These are phyloP conservation scores for Hemitrygon akajei DNA, from an alignment of 2,797 vertebrate genomes.

Conservation along the genomic window DNA sequence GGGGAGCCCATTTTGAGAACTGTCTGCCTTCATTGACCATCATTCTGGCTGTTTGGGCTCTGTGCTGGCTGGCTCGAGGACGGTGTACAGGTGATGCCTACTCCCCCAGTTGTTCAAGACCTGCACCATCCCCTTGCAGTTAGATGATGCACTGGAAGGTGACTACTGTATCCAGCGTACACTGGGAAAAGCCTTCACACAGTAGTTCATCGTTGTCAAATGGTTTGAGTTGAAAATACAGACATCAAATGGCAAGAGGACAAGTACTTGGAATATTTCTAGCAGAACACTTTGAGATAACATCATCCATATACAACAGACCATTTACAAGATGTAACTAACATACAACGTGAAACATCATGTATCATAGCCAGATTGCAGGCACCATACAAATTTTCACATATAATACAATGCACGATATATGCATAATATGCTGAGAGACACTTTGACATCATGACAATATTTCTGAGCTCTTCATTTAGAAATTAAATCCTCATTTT, in stretches of 20 bases:
- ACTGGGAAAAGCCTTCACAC: slow-evolving; percentile 78
- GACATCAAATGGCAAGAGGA: slow-evolving; percentile 73
- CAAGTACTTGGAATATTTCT: slow-evolving; percentile 88
- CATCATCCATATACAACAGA: not conserved
- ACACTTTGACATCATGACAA: not conserved
- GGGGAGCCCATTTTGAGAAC: slow-evolving; percentile 76
- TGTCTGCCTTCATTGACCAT: slow-evolving; percentile 80
- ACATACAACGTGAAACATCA: not conserved
- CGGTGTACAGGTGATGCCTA: slow-evolving; percentile 50
- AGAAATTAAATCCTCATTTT: not conserved
- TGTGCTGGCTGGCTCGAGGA: slow-evolving; percentile 41
- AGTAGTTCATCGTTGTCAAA: slow-evolving; percentile 89
- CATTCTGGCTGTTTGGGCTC: slow-evolving; percentile 73
- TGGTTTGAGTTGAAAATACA: slow-evolving; percentile 84
- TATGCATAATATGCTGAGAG: not conserved
- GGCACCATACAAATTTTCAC: not conserved
- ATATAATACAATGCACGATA: not conserved
- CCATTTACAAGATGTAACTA: not conserved
- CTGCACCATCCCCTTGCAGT: slow-evolving; percentile 68
- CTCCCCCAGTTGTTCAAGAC: slow-evolving; percentile 50
- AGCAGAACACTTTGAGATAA: slow-evolving; percentile 43
- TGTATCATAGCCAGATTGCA: not conserved
- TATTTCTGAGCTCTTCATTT: not conserved
- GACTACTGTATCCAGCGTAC: slow-evolving; percentile 68
- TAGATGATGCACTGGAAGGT: slow-evolving; percentile 77